Conservation (phyloP, 2,888 invertebrate species). For the Isoperla grammatica region DNA sequence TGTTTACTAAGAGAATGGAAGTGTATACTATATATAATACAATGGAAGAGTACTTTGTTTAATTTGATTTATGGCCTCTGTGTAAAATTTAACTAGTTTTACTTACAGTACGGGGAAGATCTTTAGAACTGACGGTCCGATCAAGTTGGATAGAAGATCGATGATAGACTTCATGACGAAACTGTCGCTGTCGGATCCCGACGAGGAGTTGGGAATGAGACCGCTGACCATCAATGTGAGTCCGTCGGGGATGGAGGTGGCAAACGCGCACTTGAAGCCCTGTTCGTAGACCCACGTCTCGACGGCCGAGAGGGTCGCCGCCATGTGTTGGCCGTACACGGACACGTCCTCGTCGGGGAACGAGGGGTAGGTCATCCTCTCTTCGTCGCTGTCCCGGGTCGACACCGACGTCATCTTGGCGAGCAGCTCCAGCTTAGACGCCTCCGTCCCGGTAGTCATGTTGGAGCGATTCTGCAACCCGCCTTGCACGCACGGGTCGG, state of each 20-base stretch:
- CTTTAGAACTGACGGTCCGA: conserved; percentile 34
- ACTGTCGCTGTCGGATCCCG: conserved; percentile 21
- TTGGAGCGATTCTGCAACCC: too few relatives aligned
- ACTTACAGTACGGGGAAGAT: conserved; percentile 20
- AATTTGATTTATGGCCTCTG: too few relatives aligned
- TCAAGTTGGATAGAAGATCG: conserved; percentile 38
- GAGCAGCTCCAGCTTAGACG: too few relatives aligned
- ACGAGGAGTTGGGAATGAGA: conserved; percentile 22
- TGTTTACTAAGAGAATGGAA: too few relatives aligned
- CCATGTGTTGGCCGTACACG: conserved; percentile 36
- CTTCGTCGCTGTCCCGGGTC: not conserved
- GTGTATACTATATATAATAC: too few relatives aligned
- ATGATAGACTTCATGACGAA: conserved; percentile 35
- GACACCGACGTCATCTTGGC: not conserved
- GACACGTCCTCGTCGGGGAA: conserved; percentile 35
- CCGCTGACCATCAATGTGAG: conserved; percentile 3
- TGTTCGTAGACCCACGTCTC: conserved; percentile 44
- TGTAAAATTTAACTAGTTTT: too few relatives aligned
- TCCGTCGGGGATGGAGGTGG: conserved; percentile 18
- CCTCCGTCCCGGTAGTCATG: too few relatives aligned
- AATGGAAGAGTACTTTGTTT: too few relatives aligned
- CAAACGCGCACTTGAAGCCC: conserved; percentile 16
- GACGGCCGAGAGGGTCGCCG: conserved; percentile 34
- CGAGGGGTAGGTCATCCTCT: conserved; percentile 30
- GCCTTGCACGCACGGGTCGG: too few relatives aligned